Evolutionary conservation across 2,888 invertebrate genomes (phyloP), one percentile per base, ranked within the genome.

Genomic region (Brachynemurus nebulosus): DNA sequence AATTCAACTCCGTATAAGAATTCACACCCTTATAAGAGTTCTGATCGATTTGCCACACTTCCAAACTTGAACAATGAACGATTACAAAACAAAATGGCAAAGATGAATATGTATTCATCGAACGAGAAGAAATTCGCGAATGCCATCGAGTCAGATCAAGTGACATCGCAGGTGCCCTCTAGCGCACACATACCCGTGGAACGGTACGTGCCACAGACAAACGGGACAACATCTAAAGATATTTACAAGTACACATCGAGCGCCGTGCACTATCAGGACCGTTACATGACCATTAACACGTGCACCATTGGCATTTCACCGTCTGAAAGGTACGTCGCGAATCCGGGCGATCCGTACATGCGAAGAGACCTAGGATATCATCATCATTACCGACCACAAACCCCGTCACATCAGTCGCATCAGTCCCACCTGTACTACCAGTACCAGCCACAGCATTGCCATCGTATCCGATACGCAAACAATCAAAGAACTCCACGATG

Each of bases 121-220:
- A n/a, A n/a, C n/a, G n/a, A n/a, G n/a, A n/a, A n/a, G n/a, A n/a
- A n/a, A n/a, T n/a, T n/a, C n/a, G n/a, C n/a, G n/a, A n/a, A n/a
- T n/a, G n/a, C n/a, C n/a, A n/a, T n/a, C n/a, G n/a, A n/a, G n/a
- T n/a, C n/a, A n/a, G n/a, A n/a, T n/a, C n/a, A n/a, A n/a, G n/a
- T n/a, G n/a, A n/a, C n/a, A n/a, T n/a, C n/a, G n/a, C n/a, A n/a
- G 6, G 20, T 78, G 51, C 76, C 79, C 16, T 76, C 79, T 5
- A 75, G 78, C 48, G 78, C 78, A 12, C 80, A 80, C 62, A 76
- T 78, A 55, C 79, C 80, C 12, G 77, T 79, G 51, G 80, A 80
- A 65, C 72, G 80, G 54, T 80, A 80, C 60, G 77, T 80, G 52
- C 78, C 80, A 45, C 70, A 75, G 55, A 74, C 70, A 48, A 70